Conservation (phyloP, 2,797 vertebrate species). For the Myotis daubentonii region DNA sequence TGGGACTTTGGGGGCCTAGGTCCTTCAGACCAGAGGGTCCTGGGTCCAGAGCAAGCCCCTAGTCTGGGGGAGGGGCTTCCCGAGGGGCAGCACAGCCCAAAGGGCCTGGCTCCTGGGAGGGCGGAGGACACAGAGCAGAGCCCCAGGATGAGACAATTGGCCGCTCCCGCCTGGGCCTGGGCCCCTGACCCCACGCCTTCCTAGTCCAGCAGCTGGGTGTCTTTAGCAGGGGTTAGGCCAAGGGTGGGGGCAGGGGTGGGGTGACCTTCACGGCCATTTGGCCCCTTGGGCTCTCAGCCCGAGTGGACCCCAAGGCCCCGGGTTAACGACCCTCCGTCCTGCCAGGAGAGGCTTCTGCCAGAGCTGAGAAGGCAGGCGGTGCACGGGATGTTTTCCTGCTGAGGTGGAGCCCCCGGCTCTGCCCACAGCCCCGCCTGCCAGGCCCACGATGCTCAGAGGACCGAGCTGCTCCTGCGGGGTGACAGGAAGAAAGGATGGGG, state of each 20-base stretch:
- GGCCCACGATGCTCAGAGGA: neutral
- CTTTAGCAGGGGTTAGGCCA: slow-evolving; percentile 46
- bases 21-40: neutral
- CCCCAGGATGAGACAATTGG: slow-evolving; percentile 56
- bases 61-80: neutral
- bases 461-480: neutral
- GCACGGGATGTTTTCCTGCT: neutral
- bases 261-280: neutral
- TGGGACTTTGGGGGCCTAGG: neutral
- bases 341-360: slow-evolving; percentile 49
- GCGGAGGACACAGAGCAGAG: neutral
- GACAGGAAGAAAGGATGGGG: slow-evolving; percentile 59
- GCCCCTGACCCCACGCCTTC: slow-evolving; percentile 32
- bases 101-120: neutral
- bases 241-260: neutral
- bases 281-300: neutral
- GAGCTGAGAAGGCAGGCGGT: neutral
- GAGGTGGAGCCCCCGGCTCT: neutral
- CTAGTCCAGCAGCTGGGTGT: slow-evolving; percentile 58
- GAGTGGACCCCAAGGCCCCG: neutral
- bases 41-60: neutral
- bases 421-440: neutral
- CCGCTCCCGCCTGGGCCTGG: neutral
- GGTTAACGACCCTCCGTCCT: slow-evolving; percentile 44
- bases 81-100: neutral